Conservation (phyloP, 2,888 invertebrate genomes). For the Sthenelais limicola region DNA sequence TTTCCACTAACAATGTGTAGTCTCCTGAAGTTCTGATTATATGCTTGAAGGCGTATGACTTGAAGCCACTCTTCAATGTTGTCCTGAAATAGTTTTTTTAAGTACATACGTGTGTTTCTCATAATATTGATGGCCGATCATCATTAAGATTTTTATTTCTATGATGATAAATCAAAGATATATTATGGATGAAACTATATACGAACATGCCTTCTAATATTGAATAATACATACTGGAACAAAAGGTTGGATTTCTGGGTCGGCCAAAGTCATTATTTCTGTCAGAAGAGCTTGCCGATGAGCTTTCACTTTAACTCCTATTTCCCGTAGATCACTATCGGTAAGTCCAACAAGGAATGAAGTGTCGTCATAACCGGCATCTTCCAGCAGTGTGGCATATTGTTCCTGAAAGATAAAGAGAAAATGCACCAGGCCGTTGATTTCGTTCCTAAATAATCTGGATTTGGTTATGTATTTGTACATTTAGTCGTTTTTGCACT, state of each 20-base stretch:
- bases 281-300: constrained; percentile 38
- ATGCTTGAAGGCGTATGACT: constrained; percentile 59
- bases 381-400: constrained; percentile 33
- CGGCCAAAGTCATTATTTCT: constrained; percentile 33
- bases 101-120: no score
- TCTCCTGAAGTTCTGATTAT: constrained; percentile 56
- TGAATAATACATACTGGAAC: constrained; percentile 44
- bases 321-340: constrained; percentile 30
- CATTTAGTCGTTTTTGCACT: no score
- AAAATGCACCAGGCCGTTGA: background rate
- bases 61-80: constrained; percentile 60
- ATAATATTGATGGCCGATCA: no score
- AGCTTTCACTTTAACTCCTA: constrained; percentile 34
- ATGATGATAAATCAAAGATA: no score
- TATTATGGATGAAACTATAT: no score
- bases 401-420: constrained; percentile 21
- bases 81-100: constrained; percentile 51
- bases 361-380: constrained; percentile 46
- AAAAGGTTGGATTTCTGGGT: constrained; percentile 31
- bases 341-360: constrained; percentile 45
- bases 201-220: no score
- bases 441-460: background rate
- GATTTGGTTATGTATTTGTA: background rate
- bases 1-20: constrained; percentile 57
- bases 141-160: no score